Evolutionary conservation across 2,113 vertebrate species (phyloP), one percentile per base, ranked within the genome.

Genomic region (Leucosticte australis): DNA sequence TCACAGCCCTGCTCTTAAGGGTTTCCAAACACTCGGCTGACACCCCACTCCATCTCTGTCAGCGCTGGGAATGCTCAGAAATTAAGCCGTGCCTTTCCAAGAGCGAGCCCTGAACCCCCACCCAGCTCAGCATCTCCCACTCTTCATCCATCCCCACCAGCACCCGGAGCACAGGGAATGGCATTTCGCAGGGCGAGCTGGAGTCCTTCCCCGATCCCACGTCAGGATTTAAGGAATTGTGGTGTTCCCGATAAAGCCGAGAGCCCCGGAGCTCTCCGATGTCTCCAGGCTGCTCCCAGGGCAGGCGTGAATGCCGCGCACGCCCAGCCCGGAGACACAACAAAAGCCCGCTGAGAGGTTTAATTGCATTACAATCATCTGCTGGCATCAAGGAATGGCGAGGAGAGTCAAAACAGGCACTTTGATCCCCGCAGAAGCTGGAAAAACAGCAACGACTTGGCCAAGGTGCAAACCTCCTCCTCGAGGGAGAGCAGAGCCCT

Each of bases 21-120:
- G 2, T 64, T 89, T 92, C 94, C 57, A 79, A 92, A 91, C 57
- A 91, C 20, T 10, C 84, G 7, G 69, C 91, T 37, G 93, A 79
- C 81, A 27, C 69, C 81, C 26, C 84, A 1, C 89, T 96, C 91
- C 89, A 63, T 93, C 94, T 93, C 92, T 96, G 95, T 89, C 95
- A 92, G 81, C 35, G 1, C 60, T 1, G 41, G 62, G 79, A 33
- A 74, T 0, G 33, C 3, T 8, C 71, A 10, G 73, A 19, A 79
- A 82, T 71, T 2, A 13, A 81, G 28, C n/a, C 15, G 75, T 1
- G 60, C 33, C 21, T 17, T 52, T 16, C n/a, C 60, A 18, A 24
- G 24, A 22, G 53, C 0, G 0, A 92, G 20, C 17, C 59, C 81
- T 4, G 30, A 26, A 4, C 5, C 20, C 41, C 41, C 41, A 41